Conservation (phyloP, 2,113 vertebrate species). For the Plotosus lineatus region DNA sequence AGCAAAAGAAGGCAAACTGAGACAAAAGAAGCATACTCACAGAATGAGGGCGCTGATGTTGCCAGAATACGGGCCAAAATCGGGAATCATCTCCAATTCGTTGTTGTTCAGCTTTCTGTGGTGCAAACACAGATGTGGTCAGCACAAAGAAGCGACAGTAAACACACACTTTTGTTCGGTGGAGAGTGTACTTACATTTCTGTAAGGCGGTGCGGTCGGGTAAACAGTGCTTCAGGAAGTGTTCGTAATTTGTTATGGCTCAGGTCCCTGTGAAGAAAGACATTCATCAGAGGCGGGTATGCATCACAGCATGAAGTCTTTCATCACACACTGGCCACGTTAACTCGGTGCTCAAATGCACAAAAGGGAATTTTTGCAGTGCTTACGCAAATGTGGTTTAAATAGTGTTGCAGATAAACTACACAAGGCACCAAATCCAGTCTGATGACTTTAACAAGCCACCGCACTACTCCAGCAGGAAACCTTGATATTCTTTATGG, state of each 20-base stretch:
- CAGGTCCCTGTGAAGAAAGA: slow-evolving; percentile 79
- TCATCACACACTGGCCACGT: slow-evolving; percentile 10
- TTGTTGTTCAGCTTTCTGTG: slow-evolving; percentile 90
- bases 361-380: slow-evolving; percentile 33
- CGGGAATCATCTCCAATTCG: slow-evolving; percentile 82
- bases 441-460: not conserved
- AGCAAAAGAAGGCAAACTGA: not conserved
- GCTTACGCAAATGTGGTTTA: not conserved
- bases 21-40: slow-evolving; percentile 77
- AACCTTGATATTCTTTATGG: not conserved
- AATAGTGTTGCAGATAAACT: slow-evolving; percentile 20
- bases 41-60: slow-evolving; percentile 86
- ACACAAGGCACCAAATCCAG: slow-evolving; percentile 29
- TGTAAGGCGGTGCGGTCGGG: slow-evolving; percentile 79
- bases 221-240: slow-evolving; percentile 79
- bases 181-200: slow-evolving; percentile 84
- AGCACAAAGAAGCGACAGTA: not conserved
- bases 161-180: not conserved
- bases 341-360: slow-evolving; percentile 20
- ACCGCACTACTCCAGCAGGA: not conserved
- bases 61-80: slow-evolving; percentile 77
- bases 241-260: slow-evolving; percentile 91
- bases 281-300: slow-evolving; percentile 49
- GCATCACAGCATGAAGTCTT: slow-evolving; percentile 21
- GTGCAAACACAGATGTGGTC: slow-evolving; percentile 32